A percentile compares a stretch with the other conserved stretches of the same genome.
Evolutionary conservation across 2,888 invertebrate species (phyloP).

Genomic region (Ophion ventricosus): DNA sequence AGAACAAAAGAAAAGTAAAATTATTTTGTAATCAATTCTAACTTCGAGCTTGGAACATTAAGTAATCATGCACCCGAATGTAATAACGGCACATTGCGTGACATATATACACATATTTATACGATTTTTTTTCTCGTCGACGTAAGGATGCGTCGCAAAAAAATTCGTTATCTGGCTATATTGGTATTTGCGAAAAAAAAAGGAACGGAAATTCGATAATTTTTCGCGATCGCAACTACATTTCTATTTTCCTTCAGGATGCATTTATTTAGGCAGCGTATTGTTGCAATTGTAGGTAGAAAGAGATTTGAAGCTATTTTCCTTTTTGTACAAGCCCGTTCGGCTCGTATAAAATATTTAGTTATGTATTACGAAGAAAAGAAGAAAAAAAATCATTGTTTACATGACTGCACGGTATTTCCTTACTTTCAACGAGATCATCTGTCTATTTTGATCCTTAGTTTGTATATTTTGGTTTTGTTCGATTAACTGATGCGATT

Average conservation of each 20-base stretch:
- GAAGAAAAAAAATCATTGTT: slow-evolving; percentile 27
- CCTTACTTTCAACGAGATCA: slow-evolving; percentile 38
- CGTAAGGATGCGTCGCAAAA: slow-evolving; percentile 30
- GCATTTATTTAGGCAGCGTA: slow-evolving; percentile 32
- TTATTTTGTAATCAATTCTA: slow-evolving; percentile 51
- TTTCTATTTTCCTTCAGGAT: slow-evolving; percentile 29
- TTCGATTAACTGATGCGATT: slow-evolving; percentile 50
- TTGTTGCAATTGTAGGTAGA: slow-evolving; percentile 61
- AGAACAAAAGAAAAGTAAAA: slow-evolving; percentile 36
- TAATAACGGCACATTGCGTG: slow-evolving; percentile 46
- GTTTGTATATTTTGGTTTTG: slow-evolving; percentile 12
- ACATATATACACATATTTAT: slow-evolving; percentile 36
- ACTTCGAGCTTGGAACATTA: slow-evolving; percentile 52
- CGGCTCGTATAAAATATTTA: slow-evolving; percentile 40
- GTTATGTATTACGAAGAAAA: slow-evolving; percentile 21
- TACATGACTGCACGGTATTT: slow-evolving; percentile 40
- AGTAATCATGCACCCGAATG: slow-evolving; percentile 46
- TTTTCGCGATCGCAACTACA: slow-evolving; percentile 8
- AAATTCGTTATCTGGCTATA: slow-evolving; percentile 38
- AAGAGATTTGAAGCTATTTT: slow-evolving; percentile 61
- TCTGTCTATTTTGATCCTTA: slow-evolving; percentile 1
- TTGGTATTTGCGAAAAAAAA: slow-evolving; percentile 23
- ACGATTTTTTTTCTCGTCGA: slow-evolving; percentile 13
- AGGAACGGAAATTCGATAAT: neutral
- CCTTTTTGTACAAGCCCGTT: slow-evolving; percentile 12